Evolutionary conservation across 2,797 vertebrate species (phyloP).

Genomic region (Heliangelus exortis): DNA sequence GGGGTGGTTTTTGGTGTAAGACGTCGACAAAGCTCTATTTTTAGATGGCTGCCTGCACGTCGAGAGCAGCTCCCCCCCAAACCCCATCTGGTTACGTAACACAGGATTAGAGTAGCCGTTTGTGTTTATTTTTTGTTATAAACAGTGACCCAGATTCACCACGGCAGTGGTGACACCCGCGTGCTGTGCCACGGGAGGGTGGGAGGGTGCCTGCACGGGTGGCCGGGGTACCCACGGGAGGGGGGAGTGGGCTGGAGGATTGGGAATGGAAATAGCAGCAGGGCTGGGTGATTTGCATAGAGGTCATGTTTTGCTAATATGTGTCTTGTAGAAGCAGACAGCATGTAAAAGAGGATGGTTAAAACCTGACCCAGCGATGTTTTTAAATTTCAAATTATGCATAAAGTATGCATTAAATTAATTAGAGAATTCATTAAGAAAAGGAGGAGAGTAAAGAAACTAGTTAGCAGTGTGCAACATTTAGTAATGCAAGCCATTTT

Average conservation of each 20-base stretch:
- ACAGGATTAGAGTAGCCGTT: rapidly evolving
- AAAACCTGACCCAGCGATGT: conserved; percentile 89
- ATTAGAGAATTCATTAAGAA: conserved; percentile 95
- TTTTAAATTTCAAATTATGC: conserved; percentile 92
- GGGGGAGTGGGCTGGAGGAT: conserved; percentile 53
- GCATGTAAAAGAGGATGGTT: conserved; percentile 85
- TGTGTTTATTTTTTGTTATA: background rate
- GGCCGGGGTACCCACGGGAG: background rate
- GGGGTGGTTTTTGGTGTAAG: background rate
- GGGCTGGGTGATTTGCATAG: conserved; percentile 84
- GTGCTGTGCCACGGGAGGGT: rapidly evolving
- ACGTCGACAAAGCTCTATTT: background rate
- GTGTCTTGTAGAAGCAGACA: conserved; percentile 86
- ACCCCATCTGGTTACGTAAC: rapidly evolving
- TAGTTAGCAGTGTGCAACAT: conserved; percentile 81
- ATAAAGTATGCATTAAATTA: conserved; percentile 94
- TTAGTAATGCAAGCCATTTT: conserved; percentile 91
- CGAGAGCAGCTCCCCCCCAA: background rate
- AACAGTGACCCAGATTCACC: background rate
- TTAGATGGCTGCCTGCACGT: rapidly evolving
- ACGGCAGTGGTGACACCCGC: background rate
- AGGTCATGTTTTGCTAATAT: conserved; percentile 90
- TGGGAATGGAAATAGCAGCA: conserved; percentile 80
- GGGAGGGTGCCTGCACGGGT: rapidly evolving
- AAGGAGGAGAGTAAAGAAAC: conserved; percentile 84